Percentiles rank a stretch among this genome's conserved stretches.
phyloP scores from a whole-genome alignment of 2,113 vertebrate genomes.

The Phylloscopus trochilus region DNA sequence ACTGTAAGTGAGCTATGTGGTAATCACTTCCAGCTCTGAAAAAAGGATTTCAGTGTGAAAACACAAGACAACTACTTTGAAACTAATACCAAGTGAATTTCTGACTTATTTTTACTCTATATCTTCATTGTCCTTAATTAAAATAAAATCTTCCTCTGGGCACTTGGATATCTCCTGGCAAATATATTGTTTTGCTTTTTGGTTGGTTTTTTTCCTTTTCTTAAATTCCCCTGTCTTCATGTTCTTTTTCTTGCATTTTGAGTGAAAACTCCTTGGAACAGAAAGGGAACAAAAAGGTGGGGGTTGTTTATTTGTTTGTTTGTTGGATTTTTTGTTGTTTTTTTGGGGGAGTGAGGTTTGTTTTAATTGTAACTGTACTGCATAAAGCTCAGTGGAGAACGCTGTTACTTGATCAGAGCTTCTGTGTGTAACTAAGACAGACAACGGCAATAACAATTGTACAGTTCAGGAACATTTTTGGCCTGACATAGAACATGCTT shows the following conservation, averaged over 20 bases:
- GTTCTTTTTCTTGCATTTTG: neutral
- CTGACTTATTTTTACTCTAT: neutral
- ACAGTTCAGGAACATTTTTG: neutral
- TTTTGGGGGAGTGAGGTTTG: neutral
- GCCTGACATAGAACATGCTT: neutral
- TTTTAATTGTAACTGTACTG: neutral
- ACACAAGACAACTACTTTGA: neutral
- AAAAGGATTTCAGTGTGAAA: neutral
- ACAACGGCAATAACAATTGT: neutral
- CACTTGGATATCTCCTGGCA: neutral
- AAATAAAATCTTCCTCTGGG: neutral
- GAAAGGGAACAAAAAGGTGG: no score
- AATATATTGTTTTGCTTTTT: neutral
- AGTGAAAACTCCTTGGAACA: neutral
- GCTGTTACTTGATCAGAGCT: neutral
- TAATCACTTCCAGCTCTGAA: neutral
- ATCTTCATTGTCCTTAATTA: constrained; percentile 7
- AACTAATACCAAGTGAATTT: neutral
- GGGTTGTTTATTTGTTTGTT: neutral
- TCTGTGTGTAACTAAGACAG: neutral
- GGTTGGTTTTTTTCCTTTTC: neutral
- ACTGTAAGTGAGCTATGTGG: neutral
- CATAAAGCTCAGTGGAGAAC: neutral
- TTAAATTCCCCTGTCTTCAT: neutral
- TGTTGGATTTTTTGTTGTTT: no score